Evolutionary conservation across 2,888 invertebrate species (phyloP).

Genomic region (Sisyra nigra): DNA sequence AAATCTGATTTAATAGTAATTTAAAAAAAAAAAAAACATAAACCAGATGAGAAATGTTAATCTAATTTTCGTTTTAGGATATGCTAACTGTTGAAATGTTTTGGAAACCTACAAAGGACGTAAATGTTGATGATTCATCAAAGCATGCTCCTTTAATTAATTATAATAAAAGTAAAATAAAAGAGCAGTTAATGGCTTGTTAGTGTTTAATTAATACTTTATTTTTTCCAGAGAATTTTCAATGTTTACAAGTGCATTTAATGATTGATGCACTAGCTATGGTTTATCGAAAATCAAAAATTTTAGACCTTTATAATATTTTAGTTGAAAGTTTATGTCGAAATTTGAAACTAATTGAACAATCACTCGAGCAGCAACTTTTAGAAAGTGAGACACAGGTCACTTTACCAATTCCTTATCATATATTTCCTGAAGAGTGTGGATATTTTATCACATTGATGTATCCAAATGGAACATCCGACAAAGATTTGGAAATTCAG

Average conservation of each 20-base stretch:
- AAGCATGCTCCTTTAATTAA: slow-evolving; percentile 38
- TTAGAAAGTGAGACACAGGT: slow-evolving; percentile 14
- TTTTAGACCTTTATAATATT: slow-evolving; percentile 51
- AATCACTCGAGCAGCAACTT: slow-evolving; percentile 12
- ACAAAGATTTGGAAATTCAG: slow-evolving; percentile 45
- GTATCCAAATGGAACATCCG: slow-evolving; percentile 46
- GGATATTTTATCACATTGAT: slow-evolving; percentile 64
- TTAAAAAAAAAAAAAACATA: slow-evolving; percentile 5
- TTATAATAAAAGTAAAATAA: slow-evolving; percentile 53
- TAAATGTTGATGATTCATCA: slow-evolving; percentile 27
- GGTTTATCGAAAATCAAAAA: slow-evolving; percentile 44
- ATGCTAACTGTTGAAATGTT: slow-evolving; percentile 42
- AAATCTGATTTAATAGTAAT: slow-evolving; percentile 14
- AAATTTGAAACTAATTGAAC: slow-evolving; percentile 47
- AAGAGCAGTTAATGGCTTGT: too few species aligned
- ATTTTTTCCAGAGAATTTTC: slow-evolving; percentile 21
- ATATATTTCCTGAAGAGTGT: slow-evolving; percentile 53
- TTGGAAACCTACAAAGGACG: slow-evolving; percentile 42
- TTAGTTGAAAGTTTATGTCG: slow-evolving; percentile 60
- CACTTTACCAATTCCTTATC: slow-evolving; percentile 46
- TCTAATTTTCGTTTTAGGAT: slow-evolving; percentile 29
- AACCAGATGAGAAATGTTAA: background rate
- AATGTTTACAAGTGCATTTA: slow-evolving; percentile 41
- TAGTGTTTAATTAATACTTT: slow-evolving; percentile 22
- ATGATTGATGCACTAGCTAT: slow-evolving; percentile 56